Evolutionary conservation across 1,140 invertebrate genomes (phyloP).

Genomic region (Drosophila ohnishii): DNA sequence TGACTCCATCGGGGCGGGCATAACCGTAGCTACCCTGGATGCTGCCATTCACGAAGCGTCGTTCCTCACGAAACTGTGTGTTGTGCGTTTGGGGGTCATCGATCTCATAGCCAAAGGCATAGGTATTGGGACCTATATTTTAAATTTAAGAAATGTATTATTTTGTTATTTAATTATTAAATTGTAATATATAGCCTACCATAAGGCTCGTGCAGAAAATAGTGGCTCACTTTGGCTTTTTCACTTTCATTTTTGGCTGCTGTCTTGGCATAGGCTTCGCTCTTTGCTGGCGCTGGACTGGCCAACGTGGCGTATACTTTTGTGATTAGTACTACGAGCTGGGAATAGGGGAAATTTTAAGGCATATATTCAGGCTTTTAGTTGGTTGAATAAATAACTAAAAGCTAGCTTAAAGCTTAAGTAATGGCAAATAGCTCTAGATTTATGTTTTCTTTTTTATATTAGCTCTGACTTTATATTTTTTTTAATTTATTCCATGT

Average conservation of each 20-base stretch:
- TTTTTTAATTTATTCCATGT: no score
- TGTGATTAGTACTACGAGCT: constrained; percentile 53
- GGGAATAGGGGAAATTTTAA: constrained; percentile 1
- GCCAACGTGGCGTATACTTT: constrained; percentile 68
- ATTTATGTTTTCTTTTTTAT: no score
- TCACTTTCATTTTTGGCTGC: constrained; percentile 18
- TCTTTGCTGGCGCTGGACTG: constrained; percentile 22
- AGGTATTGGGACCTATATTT: constrained; percentile 85
- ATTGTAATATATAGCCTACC: constrained; percentile 50
- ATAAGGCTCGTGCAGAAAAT: constrained; percentile 71
- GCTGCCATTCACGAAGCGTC: constrained; percentile 86
- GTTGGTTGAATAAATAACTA: background rate
- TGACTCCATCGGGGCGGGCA: constrained; percentile 86
- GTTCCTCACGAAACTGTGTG: constrained; percentile 87
- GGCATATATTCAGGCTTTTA: constrained; percentile 13
- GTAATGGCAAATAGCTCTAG: background rate
- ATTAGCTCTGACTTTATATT: no score
- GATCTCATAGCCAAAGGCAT: constrained; percentile 88
- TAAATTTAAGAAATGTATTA: background rate
- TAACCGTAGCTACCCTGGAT: constrained; percentile 88
- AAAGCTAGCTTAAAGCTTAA: background rate
- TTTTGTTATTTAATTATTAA: background rate
- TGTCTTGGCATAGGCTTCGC: constrained; percentile 43
- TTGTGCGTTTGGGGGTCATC: constrained; percentile 86
- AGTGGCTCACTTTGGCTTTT: constrained; percentile 55